These are phyloP conservation scores for Nematolebias whitei DNA, from an alignment of 2,113 vertebrate genomes.

Conservation along the genomic window DNA sequence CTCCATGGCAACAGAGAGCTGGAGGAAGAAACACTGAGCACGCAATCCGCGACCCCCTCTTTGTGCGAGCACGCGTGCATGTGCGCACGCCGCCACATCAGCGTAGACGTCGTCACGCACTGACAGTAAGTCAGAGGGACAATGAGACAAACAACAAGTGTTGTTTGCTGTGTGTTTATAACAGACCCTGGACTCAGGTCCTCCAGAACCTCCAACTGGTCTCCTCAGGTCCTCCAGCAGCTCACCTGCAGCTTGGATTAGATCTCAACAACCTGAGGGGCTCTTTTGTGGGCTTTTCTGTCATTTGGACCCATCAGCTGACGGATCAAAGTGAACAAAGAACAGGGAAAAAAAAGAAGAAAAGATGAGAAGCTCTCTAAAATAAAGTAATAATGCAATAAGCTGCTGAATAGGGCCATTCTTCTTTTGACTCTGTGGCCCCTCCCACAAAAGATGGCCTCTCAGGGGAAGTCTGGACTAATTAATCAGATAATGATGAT, in stretches of 20 bases:
- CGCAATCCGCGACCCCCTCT: constrained; percentile 79
- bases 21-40: constrained; percentile 81
- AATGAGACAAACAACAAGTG: no score
- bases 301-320: constrained; percentile 28
- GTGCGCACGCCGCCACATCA: constrained; percentile 32
- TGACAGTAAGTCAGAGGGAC: constrained; percentile 25
- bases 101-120: constrained; percentile 31
- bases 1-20: constrained; percentile 86
- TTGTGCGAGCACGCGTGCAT: constrained; percentile 47
- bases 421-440: constrained; percentile 74
- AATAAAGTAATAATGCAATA: constrained; percentile 75
- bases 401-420: constrained; percentile 63
- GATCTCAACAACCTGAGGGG: not conserved
- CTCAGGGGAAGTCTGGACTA: constrained; percentile 72
- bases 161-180: no score
- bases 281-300: constrained; percentile 17
- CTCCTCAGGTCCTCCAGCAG: not conserved
- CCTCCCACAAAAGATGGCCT: constrained; percentile 60
- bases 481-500: constrained; percentile 80
- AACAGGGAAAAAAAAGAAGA: constrained; percentile 9
- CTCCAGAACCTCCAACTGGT: no score
- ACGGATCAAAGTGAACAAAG: constrained; percentile 6
- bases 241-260: not conserved
- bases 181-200: no score
- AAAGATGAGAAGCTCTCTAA: constrained; percentile 38